Base-by-base conservation (phyloP, 2,113 vertebrate species). In the Ammodramus savannarum region DNA sequence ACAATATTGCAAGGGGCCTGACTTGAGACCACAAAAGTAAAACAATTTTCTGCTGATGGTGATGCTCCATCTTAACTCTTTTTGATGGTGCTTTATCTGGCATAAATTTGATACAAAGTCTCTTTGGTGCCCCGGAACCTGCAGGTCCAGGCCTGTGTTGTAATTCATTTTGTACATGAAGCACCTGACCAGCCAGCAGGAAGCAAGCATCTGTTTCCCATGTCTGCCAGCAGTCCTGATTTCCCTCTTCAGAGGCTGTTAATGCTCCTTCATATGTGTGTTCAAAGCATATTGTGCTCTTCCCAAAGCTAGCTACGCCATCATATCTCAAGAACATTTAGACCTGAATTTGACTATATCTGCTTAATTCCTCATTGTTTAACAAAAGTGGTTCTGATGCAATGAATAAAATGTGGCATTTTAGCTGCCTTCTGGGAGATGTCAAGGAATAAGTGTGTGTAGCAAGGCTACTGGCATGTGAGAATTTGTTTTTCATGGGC, bases 321-420 rank as follows among this genome's bases (percentile, higher is more conserved):
- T 80, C 84, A 27, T 58, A 85, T 38, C 38, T 84, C 66, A 91
- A 81, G 48, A 96, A 80, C 69, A 55, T 83, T 95, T 87, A 81
- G 72, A 36, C 55, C 84, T 75, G 75, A 79, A 79, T 96, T 89
- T 86, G 54, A 83, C 86, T 72, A 68, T 2, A 12, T 22, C 69
- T 69, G 18, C 58, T 39, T 82, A 69, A 80, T 79, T 93, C 87
- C 46, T 91, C 38, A 71, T 55, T 84, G 68, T 86, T 57, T 93
- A 92, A 82, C 58, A 44, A 83, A 92, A 85, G 34, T 54, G 19
- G 27, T 67, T 89, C 76, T 87, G 44, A 67, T 34, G 31, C 34
- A 81, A 39, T 75, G 62, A 93, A 92, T 91, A 36, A 88, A 95
- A 92, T 31, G 93, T 20, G 57, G 51, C 16, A 21, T 95, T 94